Base-by-base conservation (phyloP, 1,140 invertebrate genomes). In the Pogonomyrmex californicus region DNA sequence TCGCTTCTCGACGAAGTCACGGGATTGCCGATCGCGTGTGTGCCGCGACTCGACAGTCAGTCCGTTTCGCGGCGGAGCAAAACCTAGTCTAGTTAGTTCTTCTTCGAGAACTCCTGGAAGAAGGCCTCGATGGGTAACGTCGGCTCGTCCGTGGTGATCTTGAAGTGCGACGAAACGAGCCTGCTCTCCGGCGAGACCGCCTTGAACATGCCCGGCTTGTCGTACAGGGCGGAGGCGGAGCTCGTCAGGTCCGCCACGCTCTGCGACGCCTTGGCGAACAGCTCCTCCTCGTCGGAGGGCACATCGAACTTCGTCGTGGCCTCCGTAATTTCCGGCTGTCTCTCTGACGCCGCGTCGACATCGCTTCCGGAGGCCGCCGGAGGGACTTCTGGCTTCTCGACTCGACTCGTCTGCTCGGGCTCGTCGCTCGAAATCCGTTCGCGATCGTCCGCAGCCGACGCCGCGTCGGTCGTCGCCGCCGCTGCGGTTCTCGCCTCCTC, bases 61-160 rank as follows among this genome's bases (percentile, higher is more conserved):
- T 68, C 9, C n/a, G 56, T 30, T 23, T 10, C 73, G 38, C 56
- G 75, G 54, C n/a, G 17, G 36, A 79, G 23, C 10, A 12, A 41
- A 23, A 9, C 38, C 12, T 6, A 41, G 38, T 6, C 44, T n/a
- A n/a, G 12, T 92, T 79, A 93, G 56, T 92, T 89, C 77, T 93
- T 94, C 60, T 93, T 94, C 0, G 93, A 88, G 0, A 95, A 49
- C 51, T 95, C 94, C 38, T 96, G 95, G 82, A 96, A 96, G 89
- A 96, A 96, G 0, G 96, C 95, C 90, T 96, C 96, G 63, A 96
- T 95, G 0, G 96, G 96, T 9, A 96, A 82, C n/a, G 95, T 95
- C 0, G 95, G 95, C 79, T 96, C 95, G n/a, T 96, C 95, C 0
- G 95, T 95, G 4, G 93, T 92, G 17, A 96, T 93, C 75, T 94